Percentiles rank a stretch among this genome's conserved stretches.
These are phyloP conservation scores for Tiliacea aurago DNA, from an alignment of 2,888 invertebrate species.

Conservation along the genomic window DNA sequence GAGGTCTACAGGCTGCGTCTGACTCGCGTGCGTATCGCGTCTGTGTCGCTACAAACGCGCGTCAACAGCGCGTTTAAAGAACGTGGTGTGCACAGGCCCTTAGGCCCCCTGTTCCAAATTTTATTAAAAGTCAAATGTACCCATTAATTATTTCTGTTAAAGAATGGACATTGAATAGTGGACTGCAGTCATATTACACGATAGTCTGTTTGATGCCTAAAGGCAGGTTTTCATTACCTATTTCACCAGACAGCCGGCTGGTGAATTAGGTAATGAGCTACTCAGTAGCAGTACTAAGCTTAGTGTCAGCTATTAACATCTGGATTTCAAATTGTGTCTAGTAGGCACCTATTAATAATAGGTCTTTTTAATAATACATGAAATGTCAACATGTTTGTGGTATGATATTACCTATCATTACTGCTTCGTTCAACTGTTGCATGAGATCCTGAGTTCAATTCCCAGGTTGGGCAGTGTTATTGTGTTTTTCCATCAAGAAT, in stretches of 20 bases:
- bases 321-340: not conserved
- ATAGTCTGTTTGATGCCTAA: not conserved
- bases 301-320: conserved; percentile 1
- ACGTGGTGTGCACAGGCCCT: no score
- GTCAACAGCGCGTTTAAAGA: no score
- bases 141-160: not conserved
- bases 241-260: not conserved
- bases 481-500: not conserved
- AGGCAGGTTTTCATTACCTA: not conserved
- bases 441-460: not conserved
- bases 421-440: not conserved
- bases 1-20: no score
- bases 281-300: no score
- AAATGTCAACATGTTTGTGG: not conserved
- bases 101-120: no score
- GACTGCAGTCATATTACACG: not conserved
- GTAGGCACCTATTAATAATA: not conserved
- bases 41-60: no score
- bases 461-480: not conserved
- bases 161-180: not conserved
- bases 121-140: not conserved
- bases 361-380: not conserved
- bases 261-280: no score
- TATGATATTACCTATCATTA: not conserved
- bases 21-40: no score